Evolutionary conservation across 2,113 vertebrate species (phyloP).

Genomic region (Stegastes partitus): DNA sequence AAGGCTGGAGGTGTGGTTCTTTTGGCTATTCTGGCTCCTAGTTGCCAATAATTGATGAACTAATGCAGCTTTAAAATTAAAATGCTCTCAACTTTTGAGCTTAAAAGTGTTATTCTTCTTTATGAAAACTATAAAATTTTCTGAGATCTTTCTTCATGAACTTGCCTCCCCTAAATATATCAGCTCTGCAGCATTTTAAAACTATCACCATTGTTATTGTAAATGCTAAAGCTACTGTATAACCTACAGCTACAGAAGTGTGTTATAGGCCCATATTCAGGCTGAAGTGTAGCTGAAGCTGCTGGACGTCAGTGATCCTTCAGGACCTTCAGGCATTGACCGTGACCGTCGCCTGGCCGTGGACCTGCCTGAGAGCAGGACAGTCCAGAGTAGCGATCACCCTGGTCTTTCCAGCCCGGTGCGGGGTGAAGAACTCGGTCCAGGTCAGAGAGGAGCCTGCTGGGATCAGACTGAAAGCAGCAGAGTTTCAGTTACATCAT

Average conservation of each 20-base stretch:
- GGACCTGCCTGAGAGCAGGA: conserved; percentile 90
- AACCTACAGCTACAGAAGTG: background rate
- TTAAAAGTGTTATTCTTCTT: background rate
- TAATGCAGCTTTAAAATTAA: background rate
- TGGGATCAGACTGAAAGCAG: conserved; percentile 84
- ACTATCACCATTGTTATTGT: background rate
- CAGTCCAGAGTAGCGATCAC: conserved; percentile 92
- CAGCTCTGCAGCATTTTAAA: background rate
- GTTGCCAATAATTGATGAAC: background rate
- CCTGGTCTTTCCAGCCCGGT: conserved; percentile 83
- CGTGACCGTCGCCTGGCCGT: conserved; percentile 84
- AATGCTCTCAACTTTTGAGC: background rate
- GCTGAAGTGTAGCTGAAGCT: background rate
- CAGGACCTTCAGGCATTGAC: conserved; percentile 56
- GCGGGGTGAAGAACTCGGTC: conserved; percentile 86
- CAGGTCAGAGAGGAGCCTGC: conserved; percentile 86
- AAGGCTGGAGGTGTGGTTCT: background rate
- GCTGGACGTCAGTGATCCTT: background rate
- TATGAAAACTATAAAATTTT: too few species aligned
- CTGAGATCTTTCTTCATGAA: too few species aligned
- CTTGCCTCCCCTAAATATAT: background rate
- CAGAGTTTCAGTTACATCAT: too few species aligned
- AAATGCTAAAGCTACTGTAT: conserved; percentile 13
- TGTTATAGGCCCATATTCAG: background rate
- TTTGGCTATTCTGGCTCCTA: background rate